These are phyloP conservation scores for Synanthedon tipuliformis DNA, from an alignment of 2,888 invertebrate genomes.

Conservation along the genomic window DNA sequence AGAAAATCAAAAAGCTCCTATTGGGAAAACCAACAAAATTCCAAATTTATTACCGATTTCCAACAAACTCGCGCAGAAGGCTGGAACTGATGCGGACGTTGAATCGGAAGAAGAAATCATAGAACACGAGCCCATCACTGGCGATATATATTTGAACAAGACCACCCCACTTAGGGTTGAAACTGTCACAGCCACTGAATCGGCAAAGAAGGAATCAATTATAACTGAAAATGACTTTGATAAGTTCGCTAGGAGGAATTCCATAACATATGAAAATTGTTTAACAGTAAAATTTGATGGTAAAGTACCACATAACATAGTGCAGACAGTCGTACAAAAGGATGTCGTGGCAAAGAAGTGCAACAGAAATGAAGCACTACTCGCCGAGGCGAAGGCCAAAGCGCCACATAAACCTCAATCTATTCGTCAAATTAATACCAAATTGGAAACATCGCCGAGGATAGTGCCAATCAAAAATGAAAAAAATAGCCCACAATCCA, in stretches of 20 bases:
- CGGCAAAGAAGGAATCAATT: conserved; percentile 35
- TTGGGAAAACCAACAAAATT: conserved; percentile 23
- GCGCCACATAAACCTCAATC: conserved; percentile 27
- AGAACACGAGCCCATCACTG: conserved; percentile 34
- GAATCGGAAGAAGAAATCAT: conserved; percentile 39
- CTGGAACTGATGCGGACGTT: conserved; percentile 16
- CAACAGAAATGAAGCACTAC: conserved; percentile 30
- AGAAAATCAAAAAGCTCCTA: conserved; percentile 17
- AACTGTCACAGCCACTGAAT: conserved; percentile 12
- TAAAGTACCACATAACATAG: conserved; percentile 39
- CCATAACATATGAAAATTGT: conserved; percentile 50
- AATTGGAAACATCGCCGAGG: conserved; percentile 22
- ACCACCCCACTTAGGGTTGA: conserved; percentile 7
- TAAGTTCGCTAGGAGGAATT: conserved; percentile 57
- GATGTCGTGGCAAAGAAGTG: conserved; percentile 27
- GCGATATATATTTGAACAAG: conserved; percentile 20
- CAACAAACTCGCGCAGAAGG: conserved; percentile 23
- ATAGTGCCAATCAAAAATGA: conserved; percentile 23
- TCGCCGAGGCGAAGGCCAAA: conserved; percentile 33
- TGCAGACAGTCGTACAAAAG: conserved; percentile 42
- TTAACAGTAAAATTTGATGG: conserved; percentile 46
- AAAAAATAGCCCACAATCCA: conserved; percentile 46
- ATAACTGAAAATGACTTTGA: conserved; percentile 64
- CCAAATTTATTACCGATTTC: conserved; percentile 30
- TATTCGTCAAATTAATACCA: conserved; percentile 19